Evolutionary conservation across 2,113 vertebrate species (phyloP).

Genomic region (Dromas ardeola): DNA sequence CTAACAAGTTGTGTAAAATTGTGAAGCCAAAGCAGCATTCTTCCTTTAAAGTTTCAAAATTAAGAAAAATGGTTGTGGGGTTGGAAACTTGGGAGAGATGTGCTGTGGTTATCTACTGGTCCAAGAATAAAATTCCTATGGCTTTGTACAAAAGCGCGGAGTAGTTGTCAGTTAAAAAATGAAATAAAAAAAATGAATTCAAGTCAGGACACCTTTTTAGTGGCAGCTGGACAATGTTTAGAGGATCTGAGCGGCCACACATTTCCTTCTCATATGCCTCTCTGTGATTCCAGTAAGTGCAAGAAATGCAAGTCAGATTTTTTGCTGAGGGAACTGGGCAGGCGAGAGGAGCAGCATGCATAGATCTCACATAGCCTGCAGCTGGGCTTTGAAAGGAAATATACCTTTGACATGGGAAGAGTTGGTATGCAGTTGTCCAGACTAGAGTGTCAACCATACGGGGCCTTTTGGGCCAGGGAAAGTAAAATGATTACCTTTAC

Average conservation of each 20-base stretch:
- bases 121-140: conserved; percentile 80
- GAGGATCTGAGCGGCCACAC: not conserved
- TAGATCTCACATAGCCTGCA: not conserved
- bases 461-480: not conserved
- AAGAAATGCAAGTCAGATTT: not conserved
- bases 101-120: conserved; percentile 71
- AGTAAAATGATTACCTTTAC: not conserved
- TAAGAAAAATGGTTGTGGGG: conserved; percentile 77
- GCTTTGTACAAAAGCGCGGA: conserved; percentile 59
- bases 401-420: not conserved
- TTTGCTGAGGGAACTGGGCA: not conserved
- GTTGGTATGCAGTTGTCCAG: not conserved
- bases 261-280: not conserved
- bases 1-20: conserved; percentile 65
- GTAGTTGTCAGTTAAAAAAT: conserved; percentile 38
- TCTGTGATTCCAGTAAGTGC: not conserved
- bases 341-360: not conserved
- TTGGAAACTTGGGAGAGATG: conserved; percentile 82
- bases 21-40: conserved; percentile 77
- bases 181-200: not conserved
- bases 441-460: accelerated
- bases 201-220: conserved; percentile 37
- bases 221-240: conserved; percentile 15
- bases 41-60: conserved; percentile 79
- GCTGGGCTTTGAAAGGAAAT: not conserved